Evolutionary conservation across 2,797 vertebrate genomes (phyloP).

Genomic region (Philypnodon macrostomus): DNA sequence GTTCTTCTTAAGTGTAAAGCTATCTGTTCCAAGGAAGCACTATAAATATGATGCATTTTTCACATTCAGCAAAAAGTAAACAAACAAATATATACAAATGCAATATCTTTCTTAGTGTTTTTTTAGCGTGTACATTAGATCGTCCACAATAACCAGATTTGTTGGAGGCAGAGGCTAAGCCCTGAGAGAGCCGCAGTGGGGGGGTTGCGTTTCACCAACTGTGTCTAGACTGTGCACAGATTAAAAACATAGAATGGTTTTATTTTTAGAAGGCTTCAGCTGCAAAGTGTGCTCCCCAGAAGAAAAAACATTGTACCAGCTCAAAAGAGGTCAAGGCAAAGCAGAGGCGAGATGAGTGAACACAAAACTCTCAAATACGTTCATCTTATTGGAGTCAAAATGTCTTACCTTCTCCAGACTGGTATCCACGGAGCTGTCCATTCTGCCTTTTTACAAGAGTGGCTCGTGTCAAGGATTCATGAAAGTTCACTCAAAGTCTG

Average conservation of each 20-base stretch:
- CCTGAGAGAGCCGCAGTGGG: conserved; percentile 8
- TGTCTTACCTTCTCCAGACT: conserved; percentile 81
- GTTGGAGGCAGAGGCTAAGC: conserved; percentile 30
- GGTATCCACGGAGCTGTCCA: conserved; percentile 62
- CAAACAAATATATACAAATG: background rate
- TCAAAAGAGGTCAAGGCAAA: conserved; percentile 1
- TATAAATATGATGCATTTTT: no score
- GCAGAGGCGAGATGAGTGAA: conserved; percentile 1
- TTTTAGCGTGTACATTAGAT: background rate
- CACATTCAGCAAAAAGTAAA: no score
- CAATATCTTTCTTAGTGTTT: background rate
- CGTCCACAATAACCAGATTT: conserved; percentile 8
- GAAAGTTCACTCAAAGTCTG: conserved; percentile 48
- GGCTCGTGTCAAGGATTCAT: conserved; percentile 61
- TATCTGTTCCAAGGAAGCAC: no score
- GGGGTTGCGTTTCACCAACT: background rate
- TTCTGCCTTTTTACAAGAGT: conserved; percentile 42
- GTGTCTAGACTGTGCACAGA: conserved; percentile 3
- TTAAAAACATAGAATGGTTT: conserved; percentile 14
- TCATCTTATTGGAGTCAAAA: background rate
- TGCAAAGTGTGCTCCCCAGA: background rate
- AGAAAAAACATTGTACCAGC: background rate
- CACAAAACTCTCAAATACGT: conserved; percentile 3
- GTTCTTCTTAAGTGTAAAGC: no score
- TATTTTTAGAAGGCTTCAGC: conserved; percentile 8